phyloP scores from a whole-genome alignment of 2,113 vertebrate genomes.

The Rhynchopsitta pachyrhyncha region DNA sequence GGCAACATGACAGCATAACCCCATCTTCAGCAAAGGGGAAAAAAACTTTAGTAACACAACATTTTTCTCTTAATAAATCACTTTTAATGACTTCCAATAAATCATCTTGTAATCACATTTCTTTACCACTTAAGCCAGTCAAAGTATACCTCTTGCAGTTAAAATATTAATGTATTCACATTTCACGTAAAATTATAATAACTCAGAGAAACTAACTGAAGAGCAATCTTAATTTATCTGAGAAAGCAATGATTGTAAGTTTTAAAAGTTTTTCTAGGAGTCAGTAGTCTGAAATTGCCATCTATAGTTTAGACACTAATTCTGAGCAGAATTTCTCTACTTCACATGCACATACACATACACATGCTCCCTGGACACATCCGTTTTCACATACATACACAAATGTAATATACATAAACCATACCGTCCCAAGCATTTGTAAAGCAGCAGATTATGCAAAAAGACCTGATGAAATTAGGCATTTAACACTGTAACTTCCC shows the following conservation, averaged over 20 bases:
- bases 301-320: background rate
- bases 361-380: background rate
- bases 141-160: slow-evolving; percentile 49
- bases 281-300: background rate
- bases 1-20: background rate
- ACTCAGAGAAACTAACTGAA: slow-evolving; percentile 34
- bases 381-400: background rate
- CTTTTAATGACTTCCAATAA: slow-evolving; percentile 69
- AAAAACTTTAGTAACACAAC: slow-evolving; percentile 35
- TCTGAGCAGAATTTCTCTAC: background rate
- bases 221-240: slow-evolving; percentile 27
- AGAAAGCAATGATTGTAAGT: background rate
- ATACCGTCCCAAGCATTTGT: slow-evolving; percentile 22
- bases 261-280: background rate
- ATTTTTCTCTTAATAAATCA: slow-evolving; percentile 68
- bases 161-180: slow-evolving; percentile 68
- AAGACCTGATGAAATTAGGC: slow-evolving; percentile 35
- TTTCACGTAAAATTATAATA: slow-evolving; percentile 44
- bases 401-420: background rate
- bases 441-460: slow-evolving; percentile 34
- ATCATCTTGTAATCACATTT: slow-evolving; percentile 66
- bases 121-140: slow-evolving; percentile 66
- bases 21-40: background rate
- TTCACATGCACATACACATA: background rate
- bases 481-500: slow-evolving; percentile 46